Evolutionary conservation across 2,888 invertebrate species (phyloP).

Genomic region (Trichopoda pennipes): DNA sequence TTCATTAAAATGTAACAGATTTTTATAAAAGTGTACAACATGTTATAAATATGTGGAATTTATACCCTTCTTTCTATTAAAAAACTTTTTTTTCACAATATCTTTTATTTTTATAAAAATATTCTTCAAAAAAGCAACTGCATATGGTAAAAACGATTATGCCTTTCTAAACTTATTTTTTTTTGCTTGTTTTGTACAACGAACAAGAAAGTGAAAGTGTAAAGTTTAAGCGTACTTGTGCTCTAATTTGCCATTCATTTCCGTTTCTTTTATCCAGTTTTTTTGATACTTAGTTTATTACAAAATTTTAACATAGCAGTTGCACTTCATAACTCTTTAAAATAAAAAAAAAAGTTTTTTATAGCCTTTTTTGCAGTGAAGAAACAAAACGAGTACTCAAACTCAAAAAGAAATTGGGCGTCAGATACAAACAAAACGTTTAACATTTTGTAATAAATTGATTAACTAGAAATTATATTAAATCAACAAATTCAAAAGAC

Average conservation of each 20-base stretch:
- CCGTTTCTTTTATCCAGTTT: constrained; percentile 27
- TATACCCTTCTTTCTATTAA: neutral
- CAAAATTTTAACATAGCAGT: constrained; percentile 15
- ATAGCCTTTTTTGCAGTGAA: neutral
- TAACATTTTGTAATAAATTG: no score
- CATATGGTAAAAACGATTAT: no score
- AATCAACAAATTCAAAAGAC: no score
- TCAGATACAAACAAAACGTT: no score
- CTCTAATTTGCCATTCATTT: constrained; percentile 55
- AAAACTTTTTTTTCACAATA: neutral
- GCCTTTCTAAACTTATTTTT: no score
- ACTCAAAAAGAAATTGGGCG: no score
- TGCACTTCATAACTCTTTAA: constrained; percentile 13
- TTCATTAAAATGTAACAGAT: constrained; percentile 14
- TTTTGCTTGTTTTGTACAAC: no score
- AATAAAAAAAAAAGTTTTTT: neutral
- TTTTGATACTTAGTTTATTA: neutral
- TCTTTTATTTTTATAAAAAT: no score
- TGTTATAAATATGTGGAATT: constrained; percentile 7
- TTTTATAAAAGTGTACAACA: neutral
- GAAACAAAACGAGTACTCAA: no score
- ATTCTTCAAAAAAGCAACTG: no score
- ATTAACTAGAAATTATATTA: no score
- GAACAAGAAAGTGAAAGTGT: constrained; percentile 6
- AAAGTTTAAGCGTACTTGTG: constrained; percentile 41